Evolutionary conservation across 2,113 vertebrate genomes (phyloP).

Genomic region (Anthoscopus minutus): DNA sequence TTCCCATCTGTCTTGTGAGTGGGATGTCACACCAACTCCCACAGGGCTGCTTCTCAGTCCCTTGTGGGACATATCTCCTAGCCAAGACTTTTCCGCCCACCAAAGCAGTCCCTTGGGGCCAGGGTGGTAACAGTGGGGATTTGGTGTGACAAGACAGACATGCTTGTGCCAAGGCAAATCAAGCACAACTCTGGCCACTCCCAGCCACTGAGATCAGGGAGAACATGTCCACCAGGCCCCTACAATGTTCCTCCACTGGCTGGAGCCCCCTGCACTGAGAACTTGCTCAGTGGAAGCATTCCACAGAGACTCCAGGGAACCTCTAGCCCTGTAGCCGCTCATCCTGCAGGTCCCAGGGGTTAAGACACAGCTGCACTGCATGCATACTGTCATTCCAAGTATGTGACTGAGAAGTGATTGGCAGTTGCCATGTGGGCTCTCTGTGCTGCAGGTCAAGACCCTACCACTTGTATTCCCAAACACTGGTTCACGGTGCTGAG

Average conservation of each 20-base stretch:
- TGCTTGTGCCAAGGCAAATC: not conserved
- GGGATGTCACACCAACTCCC: not conserved
- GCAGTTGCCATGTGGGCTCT: not conserved
- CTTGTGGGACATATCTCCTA: not conserved
- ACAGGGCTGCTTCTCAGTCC: not conserved
- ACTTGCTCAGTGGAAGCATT: not conserved
- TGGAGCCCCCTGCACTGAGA: not conserved
- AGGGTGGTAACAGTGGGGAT: not conserved
- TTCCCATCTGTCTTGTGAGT: not conserved
- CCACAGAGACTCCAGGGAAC: not conserved
- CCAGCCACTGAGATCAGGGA: not conserved
- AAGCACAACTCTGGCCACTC: not conserved
- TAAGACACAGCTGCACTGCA: not conserved
- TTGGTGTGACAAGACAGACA: not conserved
- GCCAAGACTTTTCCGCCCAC: not conserved
- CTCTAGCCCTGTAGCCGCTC: not conserved
- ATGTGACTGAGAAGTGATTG: not conserved
- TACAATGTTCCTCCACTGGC: not conserved
- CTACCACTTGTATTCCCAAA: not conserved
- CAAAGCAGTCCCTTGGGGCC: not conserved
- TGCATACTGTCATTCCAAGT: not conserved
- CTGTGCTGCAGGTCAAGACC: not conserved
- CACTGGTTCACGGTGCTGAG: not conserved
- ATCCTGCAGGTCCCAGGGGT: not conserved
- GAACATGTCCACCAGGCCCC: not conserved